phyloP scores from a whole-genome alignment of 2,797 vertebrate genomes.

The Aplochiton taeniatus region DNA sequence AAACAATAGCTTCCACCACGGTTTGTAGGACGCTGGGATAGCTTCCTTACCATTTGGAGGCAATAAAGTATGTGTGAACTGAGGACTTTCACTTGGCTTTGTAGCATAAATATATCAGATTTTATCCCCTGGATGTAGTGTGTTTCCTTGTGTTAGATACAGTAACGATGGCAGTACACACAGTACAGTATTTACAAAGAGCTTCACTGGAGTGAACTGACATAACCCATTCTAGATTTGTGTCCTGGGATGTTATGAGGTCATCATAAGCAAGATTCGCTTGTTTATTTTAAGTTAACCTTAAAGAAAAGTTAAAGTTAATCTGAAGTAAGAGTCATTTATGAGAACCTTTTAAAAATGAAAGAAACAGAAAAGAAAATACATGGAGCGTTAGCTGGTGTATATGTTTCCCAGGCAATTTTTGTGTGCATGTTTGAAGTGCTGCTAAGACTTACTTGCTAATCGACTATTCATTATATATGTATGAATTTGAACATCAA shows the following conservation, averaged over 20 bases:
- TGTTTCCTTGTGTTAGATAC: neutral
- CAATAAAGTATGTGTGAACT: neutral
- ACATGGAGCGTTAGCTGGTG: too few species aligned
- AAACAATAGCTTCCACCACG: neutral
- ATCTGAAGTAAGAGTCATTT: too few species aligned
- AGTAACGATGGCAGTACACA: neutral
- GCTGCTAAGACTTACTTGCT: too few species aligned
- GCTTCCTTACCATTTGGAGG: neutral
- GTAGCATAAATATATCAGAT: neutral
- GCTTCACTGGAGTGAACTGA: neutral
- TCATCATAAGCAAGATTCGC: too few species aligned
- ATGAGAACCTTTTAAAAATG: too few species aligned
- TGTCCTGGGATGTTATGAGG: conserved; percentile 4
- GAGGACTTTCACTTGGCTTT: conserved; percentile 12
- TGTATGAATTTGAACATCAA: too few species aligned
- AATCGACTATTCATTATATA: too few species aligned
- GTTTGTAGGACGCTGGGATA: neutral
- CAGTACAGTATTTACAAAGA: conserved; percentile 1
- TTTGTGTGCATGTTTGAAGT: too few species aligned
- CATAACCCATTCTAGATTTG: neutral
- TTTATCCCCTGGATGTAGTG: neutral
- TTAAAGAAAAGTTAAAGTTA: neutral
- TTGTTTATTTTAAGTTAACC: too few species aligned
- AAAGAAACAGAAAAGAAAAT: too few species aligned
- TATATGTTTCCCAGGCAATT: too few species aligned